Conservation (phyloP, 2,888 invertebrate species). For the Ditylenchus weischeri region DNA sequence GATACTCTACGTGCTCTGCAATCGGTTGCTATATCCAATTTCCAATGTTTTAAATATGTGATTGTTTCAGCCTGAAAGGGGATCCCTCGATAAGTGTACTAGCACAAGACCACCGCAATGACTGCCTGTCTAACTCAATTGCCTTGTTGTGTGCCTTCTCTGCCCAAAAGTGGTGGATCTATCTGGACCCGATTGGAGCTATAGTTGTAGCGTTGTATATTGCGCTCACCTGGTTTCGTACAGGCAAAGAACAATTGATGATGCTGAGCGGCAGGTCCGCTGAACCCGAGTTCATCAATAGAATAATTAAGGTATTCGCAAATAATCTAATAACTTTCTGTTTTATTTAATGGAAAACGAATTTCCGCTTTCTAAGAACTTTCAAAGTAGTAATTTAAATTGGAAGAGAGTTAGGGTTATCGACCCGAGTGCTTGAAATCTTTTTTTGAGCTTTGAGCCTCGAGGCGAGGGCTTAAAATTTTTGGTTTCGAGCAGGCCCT, state of each 20-base stretch:
- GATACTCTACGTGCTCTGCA: conserved; percentile 49
- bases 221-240: conserved; percentile 48
- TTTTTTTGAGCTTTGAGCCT: too few species aligned
- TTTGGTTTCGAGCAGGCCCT: too few species aligned
- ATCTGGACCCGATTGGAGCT: conserved; percentile 63
- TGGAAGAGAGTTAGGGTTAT: too few species aligned
- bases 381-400: too few species aligned
- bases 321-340: background rate
- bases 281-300: conserved; percentile 57
- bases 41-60: conserved; percentile 4
- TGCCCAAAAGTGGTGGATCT: conserved; percentile 57
- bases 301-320: conserved; percentile 52
- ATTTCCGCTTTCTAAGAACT: too few species aligned
- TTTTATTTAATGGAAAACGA: too few species aligned
- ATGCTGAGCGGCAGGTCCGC: conserved; percentile 56
- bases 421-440: too few species aligned
- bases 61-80: conserved; percentile 47
- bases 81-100: conserved; percentile 60
- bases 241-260: conserved; percentile 60
- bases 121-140: conserved; percentile 62
- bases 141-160: conserved; percentile 62
- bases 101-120: conserved; percentile 63
- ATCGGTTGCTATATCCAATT: conserved; percentile 33
- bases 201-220: conserved; percentile 61
- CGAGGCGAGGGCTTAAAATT: too few species aligned